Conservation (phyloP, 2,797 vertebrate genomes). For the Scyliorhinus canicula region DNA sequence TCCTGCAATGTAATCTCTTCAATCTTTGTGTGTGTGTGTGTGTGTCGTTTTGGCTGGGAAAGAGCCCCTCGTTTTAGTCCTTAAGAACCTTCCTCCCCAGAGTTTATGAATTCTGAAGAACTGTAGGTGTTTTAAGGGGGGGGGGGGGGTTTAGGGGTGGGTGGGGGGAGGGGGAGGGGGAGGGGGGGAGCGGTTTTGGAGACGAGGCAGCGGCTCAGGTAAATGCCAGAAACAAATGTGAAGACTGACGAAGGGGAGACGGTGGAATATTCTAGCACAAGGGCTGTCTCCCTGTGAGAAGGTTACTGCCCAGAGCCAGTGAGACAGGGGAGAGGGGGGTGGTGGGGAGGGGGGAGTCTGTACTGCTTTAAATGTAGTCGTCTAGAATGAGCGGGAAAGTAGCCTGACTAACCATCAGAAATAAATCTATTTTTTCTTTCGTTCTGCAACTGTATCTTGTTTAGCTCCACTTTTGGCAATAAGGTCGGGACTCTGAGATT, state of each 20-base stretch:
- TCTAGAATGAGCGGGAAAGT: constrained; percentile 61
- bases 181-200: background rate
- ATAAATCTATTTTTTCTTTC: constrained; percentile 79
- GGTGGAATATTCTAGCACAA: background rate
- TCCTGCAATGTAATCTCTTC: constrained; percentile 34
- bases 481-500: constrained; percentile 93
- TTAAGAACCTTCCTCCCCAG: background rate
- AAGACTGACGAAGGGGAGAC: background rate
- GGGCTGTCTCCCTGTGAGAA: background rate
- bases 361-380: constrained; percentile 45
- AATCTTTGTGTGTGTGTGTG: background rate
- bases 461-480: constrained; percentile 99
- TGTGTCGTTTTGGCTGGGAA: background rate
- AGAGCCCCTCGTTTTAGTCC: background rate
- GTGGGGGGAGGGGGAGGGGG: background rate
- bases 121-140: background rate
- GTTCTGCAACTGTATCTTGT: constrained; percentile 79
- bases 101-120: background rate
- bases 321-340: background rate
- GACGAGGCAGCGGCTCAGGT: background rate
- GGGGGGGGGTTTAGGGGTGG: background rate
- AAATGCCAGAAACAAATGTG: background rate
- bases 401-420: constrained; percentile 70
- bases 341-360: background rate
- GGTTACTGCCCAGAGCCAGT: background rate